Evolutionary conservation across 2,113 vertebrate genomes (phyloP).

Genomic region (Upupa epops): DNA sequence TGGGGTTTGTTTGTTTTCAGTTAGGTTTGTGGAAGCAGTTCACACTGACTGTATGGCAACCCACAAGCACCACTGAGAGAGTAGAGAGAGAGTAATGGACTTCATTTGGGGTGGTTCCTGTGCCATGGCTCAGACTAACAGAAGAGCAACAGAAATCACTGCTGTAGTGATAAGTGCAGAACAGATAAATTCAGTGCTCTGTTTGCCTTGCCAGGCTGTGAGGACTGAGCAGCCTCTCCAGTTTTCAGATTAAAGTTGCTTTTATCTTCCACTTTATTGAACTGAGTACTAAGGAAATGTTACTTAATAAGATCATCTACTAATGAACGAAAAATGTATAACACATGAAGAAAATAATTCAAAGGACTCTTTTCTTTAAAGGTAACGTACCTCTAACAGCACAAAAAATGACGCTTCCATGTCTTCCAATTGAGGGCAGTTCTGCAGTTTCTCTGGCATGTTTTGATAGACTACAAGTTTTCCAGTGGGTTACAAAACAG

Average conservation of each 20-base stretch:
- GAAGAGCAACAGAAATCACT: neutral
- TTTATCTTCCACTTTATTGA: neutral
- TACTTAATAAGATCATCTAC: neutral
- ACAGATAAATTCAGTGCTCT: neutral
- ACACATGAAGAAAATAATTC: neutral
- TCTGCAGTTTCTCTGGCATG: neutral
- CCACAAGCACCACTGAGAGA: neutral
- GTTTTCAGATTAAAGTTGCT: neutral
- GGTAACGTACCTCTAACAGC: neutral
- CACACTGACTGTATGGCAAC: neutral
- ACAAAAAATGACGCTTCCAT: neutral
- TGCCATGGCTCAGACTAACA: neutral
- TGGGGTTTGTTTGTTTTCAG: neutral
- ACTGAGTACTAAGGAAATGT: rapidly evolving
- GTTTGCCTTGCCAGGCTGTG: neutral
- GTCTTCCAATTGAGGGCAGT: neutral
- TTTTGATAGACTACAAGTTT: neutral
- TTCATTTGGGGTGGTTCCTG: neutral
- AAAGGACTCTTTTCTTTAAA: neutral
- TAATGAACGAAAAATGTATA: neutral
- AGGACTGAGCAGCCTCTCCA: neutral
- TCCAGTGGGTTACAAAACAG: neutral
- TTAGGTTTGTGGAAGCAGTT: neutral
- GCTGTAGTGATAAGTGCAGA: neutral
- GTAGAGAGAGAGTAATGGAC: neutral